Evolutionary conservation across 2,113 vertebrate species (phyloP), one percentile per base, ranked within the genome.

Genomic region (Catharus minimus): DNA sequence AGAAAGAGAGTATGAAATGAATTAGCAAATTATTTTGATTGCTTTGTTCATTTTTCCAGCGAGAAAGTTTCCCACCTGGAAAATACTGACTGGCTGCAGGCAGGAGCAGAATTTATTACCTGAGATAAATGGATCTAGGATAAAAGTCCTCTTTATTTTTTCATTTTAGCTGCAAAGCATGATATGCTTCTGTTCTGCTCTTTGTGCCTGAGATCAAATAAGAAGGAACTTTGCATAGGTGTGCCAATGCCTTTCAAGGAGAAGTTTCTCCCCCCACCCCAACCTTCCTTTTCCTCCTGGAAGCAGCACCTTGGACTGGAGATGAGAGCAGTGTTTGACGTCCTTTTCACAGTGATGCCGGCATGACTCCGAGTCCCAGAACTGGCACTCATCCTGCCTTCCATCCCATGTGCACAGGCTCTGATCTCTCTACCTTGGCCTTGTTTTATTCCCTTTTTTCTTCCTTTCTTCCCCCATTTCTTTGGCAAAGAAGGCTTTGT

Each of bases 1-100:
- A 19, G 2, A 39, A 4, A 15, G 10, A 24, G 1, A 57, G 39
- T 60, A 80, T 72, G 53, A 82, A 92, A 89, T 57, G 49, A 93
- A 90, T 93, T 92, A 95, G 89, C 56, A 74, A 90, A 93, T 94
- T 85, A 83, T 94, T 91, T 90, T 90, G 92, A 90, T 94, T 77
- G 86, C 86, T 94, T 82, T 69, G 47, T 73, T 94, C 92, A 52
- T 79, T 85, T 87, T 93, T 72, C 46, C 82, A 89, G 71, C 5
- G 2, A 71, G 78, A 67, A 75, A 92, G 49, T 49, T 88, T n/a
- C 30, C 76, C 92, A 91, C 76, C 68, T 95, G 94, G 82, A 93
- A 96, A 82, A 80, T 38, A 80, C 64, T n/a, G 52, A 36, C 79
- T 90, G 86, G 90, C 92, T 90, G 67, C 55, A 49, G 91, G 93